These are phyloP conservation scores for Pogonophryne albipinna DNA, from an alignment of 2,797 vertebrate species.

Conservation along the genomic window DNA sequence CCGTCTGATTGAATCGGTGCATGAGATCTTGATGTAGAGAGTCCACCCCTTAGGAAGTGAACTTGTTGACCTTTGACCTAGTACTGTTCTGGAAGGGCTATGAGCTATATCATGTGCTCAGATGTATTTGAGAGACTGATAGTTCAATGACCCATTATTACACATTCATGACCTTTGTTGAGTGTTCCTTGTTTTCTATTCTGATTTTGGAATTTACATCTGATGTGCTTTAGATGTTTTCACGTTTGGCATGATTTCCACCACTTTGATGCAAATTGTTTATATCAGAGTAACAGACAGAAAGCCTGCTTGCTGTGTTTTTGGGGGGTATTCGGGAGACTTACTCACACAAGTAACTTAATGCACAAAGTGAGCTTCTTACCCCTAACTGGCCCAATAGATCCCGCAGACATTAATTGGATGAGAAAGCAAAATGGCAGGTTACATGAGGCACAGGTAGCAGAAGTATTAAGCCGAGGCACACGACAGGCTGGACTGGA, in stretches of 20 bases:
- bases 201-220: constrained; percentile 19
- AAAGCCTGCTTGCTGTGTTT: constrained; percentile 47
- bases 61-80: constrained; percentile 57
- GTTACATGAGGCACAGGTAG: constrained; percentile 59
- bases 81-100: constrained; percentile 19
- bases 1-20: constrained; percentile 47
- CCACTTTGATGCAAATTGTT: constrained; percentile 50
- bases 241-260: constrained; percentile 39
- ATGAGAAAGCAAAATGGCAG: constrained; percentile 79
- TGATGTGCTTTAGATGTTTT: constrained; percentile 33
- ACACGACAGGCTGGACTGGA: constrained; percentile 31
- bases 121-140: constrained; percentile 28
- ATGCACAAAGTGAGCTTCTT: constrained; percentile 77
- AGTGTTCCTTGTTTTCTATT: constrained; percentile 8
- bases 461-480: constrained; percentile 21
- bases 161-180: constrained; percentile 12
- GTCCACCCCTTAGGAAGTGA: constrained; percentile 26
- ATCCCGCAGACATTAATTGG: constrained; percentile 75
- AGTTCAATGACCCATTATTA: constrained; percentile 15
- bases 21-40: constrained; percentile 18
- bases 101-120: constrained; percentile 2
- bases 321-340: constrained; percentile 51
- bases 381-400: constrained; percentile 75
- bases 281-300: constrained; percentile 39
- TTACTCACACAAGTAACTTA: constrained; percentile 74